Percentiles rank a stretch among this genome's conserved stretches.
These are phyloP conservation scores for Cyprinus carpio DNA, from an alignment of 2,113 vertebrate species.

Conservation along the genomic window DNA sequence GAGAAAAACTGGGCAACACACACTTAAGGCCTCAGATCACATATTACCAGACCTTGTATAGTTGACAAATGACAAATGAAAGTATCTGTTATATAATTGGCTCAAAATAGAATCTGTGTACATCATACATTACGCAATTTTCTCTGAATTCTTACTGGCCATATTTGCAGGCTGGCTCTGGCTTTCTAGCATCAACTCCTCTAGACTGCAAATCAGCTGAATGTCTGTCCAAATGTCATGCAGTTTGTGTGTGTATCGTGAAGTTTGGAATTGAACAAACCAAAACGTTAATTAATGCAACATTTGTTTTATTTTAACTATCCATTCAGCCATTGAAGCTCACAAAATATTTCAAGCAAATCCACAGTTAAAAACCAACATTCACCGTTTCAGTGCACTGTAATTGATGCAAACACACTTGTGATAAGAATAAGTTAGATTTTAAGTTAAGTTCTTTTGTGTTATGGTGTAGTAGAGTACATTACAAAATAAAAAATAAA, in stretches of 20 bases:
- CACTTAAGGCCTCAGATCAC: background rate
- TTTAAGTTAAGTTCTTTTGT: background rate
- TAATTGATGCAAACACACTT: constrained; percentile 22
- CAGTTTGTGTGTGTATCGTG: background rate
- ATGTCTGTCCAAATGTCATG: background rate
- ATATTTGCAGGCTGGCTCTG: background rate
- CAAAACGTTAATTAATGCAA: background rate
- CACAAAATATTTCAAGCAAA: constrained; percentile 13
- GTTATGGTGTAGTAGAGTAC: constrained; percentile 7
- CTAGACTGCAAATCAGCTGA: background rate
- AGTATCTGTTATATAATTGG: background rate
- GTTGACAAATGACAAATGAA: background rate
- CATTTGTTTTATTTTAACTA: background rate
- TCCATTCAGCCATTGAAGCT: constrained; percentile 1
- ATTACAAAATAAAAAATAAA: constrained; percentile 46
- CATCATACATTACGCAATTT: background rate
- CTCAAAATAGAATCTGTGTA: background rate
- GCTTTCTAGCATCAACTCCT: background rate
- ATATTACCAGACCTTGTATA: background rate
- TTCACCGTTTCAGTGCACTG: background rate
- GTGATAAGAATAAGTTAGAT: constrained; percentile 47
- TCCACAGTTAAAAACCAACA: background rate
- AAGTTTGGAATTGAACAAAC: background rate
- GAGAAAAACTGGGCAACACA: background rate
- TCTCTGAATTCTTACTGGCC: background rate